These are phyloP conservation scores for Acanthurus lineatus DNA, from an alignment of 2,797 vertebrate genomes.

Conservation along the genomic window DNA sequence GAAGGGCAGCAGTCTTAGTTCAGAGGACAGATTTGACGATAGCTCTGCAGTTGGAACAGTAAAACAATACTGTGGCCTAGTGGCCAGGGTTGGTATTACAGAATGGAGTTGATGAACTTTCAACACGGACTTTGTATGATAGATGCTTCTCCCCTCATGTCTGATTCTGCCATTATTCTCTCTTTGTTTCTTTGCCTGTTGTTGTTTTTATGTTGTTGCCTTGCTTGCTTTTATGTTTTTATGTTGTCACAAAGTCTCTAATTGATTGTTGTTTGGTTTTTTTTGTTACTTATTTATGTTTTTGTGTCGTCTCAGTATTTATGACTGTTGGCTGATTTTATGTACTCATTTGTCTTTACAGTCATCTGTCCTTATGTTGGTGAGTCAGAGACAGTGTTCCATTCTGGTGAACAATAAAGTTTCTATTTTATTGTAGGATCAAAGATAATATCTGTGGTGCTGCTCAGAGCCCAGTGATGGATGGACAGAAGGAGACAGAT, in stretches of 20 bases:
- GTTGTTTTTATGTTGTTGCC: too few relatives aligned
- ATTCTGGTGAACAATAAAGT: neutral
- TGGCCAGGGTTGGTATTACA: conserved; percentile 21
- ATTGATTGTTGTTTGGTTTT: too few relatives aligned
- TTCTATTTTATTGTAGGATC: conserved; percentile 72
- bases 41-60: neutral
- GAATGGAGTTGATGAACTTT: too few relatives aligned
- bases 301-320: too few relatives aligned
- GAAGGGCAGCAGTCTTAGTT: neutral
- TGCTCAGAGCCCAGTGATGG: conserved; percentile 61
- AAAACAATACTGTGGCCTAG: conserved; percentile 52
- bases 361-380: too few relatives aligned
- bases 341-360: too few relatives aligned
- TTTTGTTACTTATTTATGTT: too few relatives aligned
- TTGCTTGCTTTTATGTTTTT: too few relatives aligned
- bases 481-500: conserved; percentile 82
- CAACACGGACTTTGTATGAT: too few relatives aligned
- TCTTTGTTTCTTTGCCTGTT: neutral
- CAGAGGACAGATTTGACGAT: neutral
- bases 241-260: too few relatives aligned
- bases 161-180: neutral
- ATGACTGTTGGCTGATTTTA: too few relatives aligned
- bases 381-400: too few relatives aligned
- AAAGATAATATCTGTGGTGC: conserved; percentile 71
- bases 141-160: neutral